phyloP scores from a whole-genome alignment of 2,888 invertebrate genomes.

The Eulithis testata region DNA sequence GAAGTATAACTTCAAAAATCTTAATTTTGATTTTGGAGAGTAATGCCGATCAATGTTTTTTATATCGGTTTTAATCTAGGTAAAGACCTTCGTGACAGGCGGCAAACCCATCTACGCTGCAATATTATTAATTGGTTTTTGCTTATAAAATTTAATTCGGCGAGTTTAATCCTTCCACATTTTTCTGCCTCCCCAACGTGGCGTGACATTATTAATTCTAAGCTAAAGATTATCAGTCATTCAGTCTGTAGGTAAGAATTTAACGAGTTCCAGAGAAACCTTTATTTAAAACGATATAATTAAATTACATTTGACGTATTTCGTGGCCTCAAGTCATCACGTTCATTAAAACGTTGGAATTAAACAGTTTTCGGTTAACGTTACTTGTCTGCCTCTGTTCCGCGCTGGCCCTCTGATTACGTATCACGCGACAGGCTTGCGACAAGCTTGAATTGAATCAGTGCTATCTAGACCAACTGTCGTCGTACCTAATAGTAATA shows the following conservation, averaged over 20 bases:
- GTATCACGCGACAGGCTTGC: neutral
- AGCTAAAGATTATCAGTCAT: conserved; percentile 8
- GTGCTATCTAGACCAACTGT: too few relatives aligned
- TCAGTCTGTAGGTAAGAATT: conserved; percentile 7
- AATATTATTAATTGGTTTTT: too few relatives aligned
- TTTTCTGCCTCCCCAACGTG: neutral
- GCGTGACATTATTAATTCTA: neutral
- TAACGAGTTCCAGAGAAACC: conserved; percentile 24
- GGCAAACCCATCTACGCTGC: too few relatives aligned
- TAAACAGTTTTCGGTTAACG: conserved; percentile 47
- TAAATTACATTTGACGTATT: conserved; percentile 39
- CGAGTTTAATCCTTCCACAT: neutral
- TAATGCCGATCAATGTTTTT: too few relatives aligned
- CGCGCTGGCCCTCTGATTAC: conserved; percentile 3
- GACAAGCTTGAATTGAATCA: too few relatives aligned
- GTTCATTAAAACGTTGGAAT: conserved; percentile 46
- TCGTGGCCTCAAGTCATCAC: conserved; percentile 35
- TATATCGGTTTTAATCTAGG: too few relatives aligned
- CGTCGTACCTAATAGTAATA: too few relatives aligned
- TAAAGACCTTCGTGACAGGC: too few relatives aligned
- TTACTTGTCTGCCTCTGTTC: conserved; percentile 25
- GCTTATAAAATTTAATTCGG: neutral
- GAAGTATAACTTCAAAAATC: too few relatives aligned
- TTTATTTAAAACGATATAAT: conserved; percentile 39
- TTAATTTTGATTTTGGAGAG: too few relatives aligned